Conservation (phyloP, 2,888 invertebrate genomes). For the Folsomia candida region DNA sequence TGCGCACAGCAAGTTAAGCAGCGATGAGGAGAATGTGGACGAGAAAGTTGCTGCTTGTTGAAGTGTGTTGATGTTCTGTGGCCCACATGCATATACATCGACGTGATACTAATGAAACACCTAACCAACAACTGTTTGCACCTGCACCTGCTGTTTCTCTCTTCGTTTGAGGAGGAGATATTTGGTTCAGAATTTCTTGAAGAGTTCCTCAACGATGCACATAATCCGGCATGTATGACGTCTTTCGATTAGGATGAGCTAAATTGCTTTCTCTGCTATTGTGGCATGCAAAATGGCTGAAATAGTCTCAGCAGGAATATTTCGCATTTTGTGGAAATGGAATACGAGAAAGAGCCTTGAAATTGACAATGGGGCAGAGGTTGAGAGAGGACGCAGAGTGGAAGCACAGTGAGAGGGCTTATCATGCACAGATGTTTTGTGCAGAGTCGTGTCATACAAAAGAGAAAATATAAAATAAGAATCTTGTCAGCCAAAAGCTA, state of each 20-base stretch:
- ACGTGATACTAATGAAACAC: not conserved
- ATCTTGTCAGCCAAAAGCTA: slow-evolving; percentile 7
- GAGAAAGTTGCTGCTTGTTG: no score
- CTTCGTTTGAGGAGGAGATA: not conserved
- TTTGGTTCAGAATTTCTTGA: not conserved
- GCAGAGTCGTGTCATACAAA: slow-evolving; percentile 2
- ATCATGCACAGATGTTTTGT: slow-evolving; percentile 7
- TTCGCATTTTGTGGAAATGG: not conserved
- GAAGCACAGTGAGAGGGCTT: not conserved
- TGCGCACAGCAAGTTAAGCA: no score
- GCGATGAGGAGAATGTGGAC: no score
- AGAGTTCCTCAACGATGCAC: not conserved
- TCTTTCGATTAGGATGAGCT: not conserved
- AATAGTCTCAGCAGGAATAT: slow-evolving; percentile 4
- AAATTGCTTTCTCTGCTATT: not conserved
- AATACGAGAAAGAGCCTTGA: not conserved
- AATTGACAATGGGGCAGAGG: not conserved
- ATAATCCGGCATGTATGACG: not conserved
- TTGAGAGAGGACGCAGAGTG: not conserved
- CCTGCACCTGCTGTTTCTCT: not conserved
- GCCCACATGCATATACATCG: not conserved
- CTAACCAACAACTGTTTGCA: not conserved
- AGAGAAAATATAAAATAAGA: slow-evolving; percentile 4
- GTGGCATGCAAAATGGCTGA: not conserved
- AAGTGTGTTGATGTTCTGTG: not conserved